Conservation (phyloP, 2,113 vertebrate genomes). For the Pseudorectes ferrugineus region DNA sequence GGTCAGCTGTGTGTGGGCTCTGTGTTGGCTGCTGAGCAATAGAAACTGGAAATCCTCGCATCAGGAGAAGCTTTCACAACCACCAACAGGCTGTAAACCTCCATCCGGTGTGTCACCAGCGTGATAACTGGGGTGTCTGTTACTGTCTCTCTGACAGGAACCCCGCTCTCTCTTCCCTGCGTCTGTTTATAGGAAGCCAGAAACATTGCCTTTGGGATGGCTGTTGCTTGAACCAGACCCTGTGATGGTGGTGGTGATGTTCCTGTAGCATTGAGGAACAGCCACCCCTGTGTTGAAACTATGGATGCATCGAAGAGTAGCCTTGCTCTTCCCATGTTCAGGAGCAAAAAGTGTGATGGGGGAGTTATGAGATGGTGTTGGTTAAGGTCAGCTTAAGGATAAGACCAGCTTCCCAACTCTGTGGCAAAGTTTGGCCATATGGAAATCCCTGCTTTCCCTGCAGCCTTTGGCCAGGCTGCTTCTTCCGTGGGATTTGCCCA, state of each 20-base stretch:
- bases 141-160: neutral
- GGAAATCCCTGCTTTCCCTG: neutral
- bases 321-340: neutral
- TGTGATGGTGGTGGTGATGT: neutral
- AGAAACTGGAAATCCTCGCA: neutral
- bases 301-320: accelerated
- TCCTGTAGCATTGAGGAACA: accelerated
- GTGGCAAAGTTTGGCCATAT: neutral
- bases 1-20: neutral
- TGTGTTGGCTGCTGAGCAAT: neutral
- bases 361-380: neutral
- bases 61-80: neutral
- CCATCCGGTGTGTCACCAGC: neutral
- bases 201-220: neutral
- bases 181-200: neutral
- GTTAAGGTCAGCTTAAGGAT: neutral
- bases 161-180: neutral
- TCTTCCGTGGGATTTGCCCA: neutral
- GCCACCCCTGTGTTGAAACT: neutral
- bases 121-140: neutral
- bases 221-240: neutral
- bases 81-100: neutral
- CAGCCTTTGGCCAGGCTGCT: neutral
- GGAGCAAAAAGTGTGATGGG: neutral
- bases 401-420: neutral